phyloP scores from a whole-genome alignment of 2,797 vertebrate species.

The Pelodytes ibericus region DNA sequence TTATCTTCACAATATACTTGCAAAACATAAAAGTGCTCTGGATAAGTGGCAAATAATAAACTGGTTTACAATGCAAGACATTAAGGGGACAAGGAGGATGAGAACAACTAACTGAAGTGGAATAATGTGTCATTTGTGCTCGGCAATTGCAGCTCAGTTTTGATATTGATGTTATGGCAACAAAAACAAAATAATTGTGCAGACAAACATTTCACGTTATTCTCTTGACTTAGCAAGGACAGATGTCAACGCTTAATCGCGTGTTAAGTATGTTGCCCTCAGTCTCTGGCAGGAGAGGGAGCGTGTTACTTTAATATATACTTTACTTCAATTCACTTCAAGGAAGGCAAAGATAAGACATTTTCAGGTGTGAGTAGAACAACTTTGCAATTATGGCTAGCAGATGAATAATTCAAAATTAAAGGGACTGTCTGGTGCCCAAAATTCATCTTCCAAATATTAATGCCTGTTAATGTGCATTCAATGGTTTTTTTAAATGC shows the following conservation, averaged over 20 bases:
- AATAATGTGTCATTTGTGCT: background rate
- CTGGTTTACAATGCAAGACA: too few relatives aligned
- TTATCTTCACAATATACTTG: too few relatives aligned
- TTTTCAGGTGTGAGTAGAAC: background rate
- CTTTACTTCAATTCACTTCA: background rate
- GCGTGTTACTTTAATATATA: conserved; percentile 1
- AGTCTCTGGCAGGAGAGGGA: conserved; percentile 6
- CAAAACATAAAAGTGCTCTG: background rate
- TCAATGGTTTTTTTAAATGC: too few relatives aligned
- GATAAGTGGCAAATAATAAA: too few relatives aligned
- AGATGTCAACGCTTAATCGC: conserved; percentile 16
- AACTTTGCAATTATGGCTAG: too few relatives aligned
- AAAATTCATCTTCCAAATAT: too few relatives aligned
- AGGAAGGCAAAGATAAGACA: background rate
- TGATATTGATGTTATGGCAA: conserved; percentile 16
- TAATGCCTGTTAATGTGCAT: too few relatives aligned
- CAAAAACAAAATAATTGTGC: conserved; percentile 14
- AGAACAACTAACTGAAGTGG: background rate
- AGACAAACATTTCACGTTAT: conserved; percentile 17
- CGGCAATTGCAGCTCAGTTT: background rate
- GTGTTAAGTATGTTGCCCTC: conserved; percentile 20
- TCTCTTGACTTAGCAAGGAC: conserved; percentile 1
- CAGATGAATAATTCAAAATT: too few relatives aligned
- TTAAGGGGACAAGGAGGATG: too few relatives aligned
- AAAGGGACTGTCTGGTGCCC: too few relatives aligned